These are phyloP conservation scores for Lordiphosa mommai DNA, from an alignment of 1,140 invertebrate species.

Conservation along the genomic window DNA sequence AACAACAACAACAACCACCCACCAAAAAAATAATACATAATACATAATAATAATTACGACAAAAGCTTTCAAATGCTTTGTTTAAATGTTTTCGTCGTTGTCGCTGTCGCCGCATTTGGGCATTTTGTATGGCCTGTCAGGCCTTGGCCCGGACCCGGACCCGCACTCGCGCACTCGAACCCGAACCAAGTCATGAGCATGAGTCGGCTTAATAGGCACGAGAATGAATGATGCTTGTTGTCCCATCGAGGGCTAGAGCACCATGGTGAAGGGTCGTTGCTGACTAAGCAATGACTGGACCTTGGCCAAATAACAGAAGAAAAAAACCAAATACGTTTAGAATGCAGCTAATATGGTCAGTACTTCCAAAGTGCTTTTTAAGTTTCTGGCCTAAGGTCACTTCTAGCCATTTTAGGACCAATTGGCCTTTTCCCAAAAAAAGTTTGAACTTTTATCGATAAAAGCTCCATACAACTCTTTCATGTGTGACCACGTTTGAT, in stretches of 20 bases:
- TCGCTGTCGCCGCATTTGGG: slow-evolving; percentile 22
- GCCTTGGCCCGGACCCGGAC: neutral
- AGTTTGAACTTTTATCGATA: no score
- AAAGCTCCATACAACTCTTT: no score
- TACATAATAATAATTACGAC: slow-evolving; percentile 70
- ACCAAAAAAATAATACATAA: slow-evolving; percentile 52
- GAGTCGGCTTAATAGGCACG: slow-evolving; percentile 6
- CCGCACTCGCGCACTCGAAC: neutral
- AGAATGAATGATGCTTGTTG: neutral
- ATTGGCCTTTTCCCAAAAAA: no score
- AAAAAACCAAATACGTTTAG: neutral
- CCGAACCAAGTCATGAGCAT: slow-evolving; percentile 4
- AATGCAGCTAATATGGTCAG: no score
- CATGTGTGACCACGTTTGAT: no score
- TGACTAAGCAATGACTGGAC: neutral
- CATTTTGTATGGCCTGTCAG: slow-evolving; percentile 5
- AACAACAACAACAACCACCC: no score
- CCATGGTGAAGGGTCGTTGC: neutral
- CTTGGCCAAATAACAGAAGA: slow-evolving; percentile 9
- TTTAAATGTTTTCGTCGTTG: slow-evolving; percentile 16
- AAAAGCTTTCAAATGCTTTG: slow-evolving; percentile 51
- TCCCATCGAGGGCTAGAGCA: neutral
- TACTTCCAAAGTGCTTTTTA: no score
- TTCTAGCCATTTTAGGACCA: no score
- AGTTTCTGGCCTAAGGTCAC: no score